These are phyloP conservation scores for Mohoua ochrocephala DNA, from an alignment of 2,113 vertebrate species.

Conservation along the genomic window DNA sequence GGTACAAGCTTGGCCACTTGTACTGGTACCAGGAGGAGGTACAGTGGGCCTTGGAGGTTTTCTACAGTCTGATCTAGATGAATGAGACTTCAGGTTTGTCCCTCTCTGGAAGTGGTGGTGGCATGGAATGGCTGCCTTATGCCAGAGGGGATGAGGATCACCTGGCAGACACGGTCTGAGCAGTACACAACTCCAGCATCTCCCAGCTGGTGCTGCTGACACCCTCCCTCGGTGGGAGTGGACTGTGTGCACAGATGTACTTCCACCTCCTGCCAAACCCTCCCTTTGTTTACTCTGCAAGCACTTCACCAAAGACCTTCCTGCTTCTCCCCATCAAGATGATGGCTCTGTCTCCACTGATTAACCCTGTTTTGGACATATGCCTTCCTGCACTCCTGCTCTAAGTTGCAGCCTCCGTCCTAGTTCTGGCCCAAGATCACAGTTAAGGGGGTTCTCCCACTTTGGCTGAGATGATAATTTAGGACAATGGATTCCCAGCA, in stretches of 20 bases:
- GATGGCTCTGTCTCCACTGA: not conserved
- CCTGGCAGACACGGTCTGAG: not conserved
- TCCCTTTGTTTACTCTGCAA: slow-evolving; percentile 61
- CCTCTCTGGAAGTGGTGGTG: not conserved
- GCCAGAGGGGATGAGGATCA: not conserved
- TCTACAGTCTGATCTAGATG: not conserved
- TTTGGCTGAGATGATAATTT: not conserved
- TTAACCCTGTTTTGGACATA: not conserved
- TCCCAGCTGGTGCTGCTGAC: slow-evolving; percentile 23
- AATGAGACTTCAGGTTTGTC: not conserved
- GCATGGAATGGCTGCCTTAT: not conserved
- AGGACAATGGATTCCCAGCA: not conserved
- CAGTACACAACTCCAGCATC: not conserved
- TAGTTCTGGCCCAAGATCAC: not conserved
- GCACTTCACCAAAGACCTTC: slow-evolving; percentile 61
- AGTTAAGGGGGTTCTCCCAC: not conserved
- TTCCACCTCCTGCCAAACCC: slow-evolving; percentile 33
- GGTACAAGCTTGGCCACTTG: not conserved
- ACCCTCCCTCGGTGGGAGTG: not conserved
- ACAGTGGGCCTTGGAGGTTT: not conserved
- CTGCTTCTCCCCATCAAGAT: slow-evolving; percentile 57
- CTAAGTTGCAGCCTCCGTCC: not conserved
- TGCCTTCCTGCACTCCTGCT: not conserved
- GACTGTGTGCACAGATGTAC: not conserved
- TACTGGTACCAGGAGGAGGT: not conserved